A percentile compares a stretch with the other conserved stretches of the same genome.
Evolutionary conservation across 2,888 invertebrate species (phyloP).

Genomic region (Drosophila demipolita): DNA sequence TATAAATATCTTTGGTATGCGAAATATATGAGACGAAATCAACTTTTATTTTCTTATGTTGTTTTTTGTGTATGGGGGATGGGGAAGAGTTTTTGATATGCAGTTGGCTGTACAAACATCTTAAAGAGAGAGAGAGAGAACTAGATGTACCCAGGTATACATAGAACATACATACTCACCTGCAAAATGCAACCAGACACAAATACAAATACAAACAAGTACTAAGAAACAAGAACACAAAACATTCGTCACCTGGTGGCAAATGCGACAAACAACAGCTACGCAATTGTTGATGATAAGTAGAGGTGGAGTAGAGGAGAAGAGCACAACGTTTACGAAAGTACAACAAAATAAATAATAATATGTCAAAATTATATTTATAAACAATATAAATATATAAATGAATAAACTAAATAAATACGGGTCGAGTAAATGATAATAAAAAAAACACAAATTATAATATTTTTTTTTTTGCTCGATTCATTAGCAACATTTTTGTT

Average conservation of each 20-base stretch:
- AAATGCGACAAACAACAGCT: slow-evolving; percentile 38
- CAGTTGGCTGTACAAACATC: slow-evolving; percentile 24
- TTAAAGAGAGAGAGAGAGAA: slow-evolving; percentile 15
- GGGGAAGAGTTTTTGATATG: slow-evolving; percentile 21
- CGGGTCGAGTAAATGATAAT: slow-evolving; percentile 47
- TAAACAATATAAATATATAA: slow-evolving; percentile 18
- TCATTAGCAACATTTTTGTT: slow-evolving; percentile 59
- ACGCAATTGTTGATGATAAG: slow-evolving; percentile 34
- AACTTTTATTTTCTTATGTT: not conserved
- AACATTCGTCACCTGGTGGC: slow-evolving; percentile 30
- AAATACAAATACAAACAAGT: slow-evolving; percentile 15
- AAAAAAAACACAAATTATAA: slow-evolving; percentile 62
- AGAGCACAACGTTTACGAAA: slow-evolving; percentile 57
- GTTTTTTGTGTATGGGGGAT: not conserved
- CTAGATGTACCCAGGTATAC: slow-evolving; percentile 7
- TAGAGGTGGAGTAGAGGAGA: slow-evolving; percentile 26
- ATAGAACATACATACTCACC: slow-evolving; percentile 39
- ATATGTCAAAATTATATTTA: slow-evolving; percentile 9
- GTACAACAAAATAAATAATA: slow-evolving; percentile 28
- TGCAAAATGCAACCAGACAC: slow-evolving; percentile 39
- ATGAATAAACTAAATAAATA: slow-evolving; percentile 50
- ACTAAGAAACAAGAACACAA: slow-evolving; percentile 45
- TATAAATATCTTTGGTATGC: slow-evolving; percentile 57
- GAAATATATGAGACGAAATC: slow-evolving; percentile 30
- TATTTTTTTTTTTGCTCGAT: slow-evolving; percentile 54